Percentiles rank a stretch among this genome's conserved stretches.
These are phyloP conservation scores for Pyxicephalus adspersus DNA, from an alignment of 2,113 vertebrate genomes.

Conservation along the genomic window DNA sequence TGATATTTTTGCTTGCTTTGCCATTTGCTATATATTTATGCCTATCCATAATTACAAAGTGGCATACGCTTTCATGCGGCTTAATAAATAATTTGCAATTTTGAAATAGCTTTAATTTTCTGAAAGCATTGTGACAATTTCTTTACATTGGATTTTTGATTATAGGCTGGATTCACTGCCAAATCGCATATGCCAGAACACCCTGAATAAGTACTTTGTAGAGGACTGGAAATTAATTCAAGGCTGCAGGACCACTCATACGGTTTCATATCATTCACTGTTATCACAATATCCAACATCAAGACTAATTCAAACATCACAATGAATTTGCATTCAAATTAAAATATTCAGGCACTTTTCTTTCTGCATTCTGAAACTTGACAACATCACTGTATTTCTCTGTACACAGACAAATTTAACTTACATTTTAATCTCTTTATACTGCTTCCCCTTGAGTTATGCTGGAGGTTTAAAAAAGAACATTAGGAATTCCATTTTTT, in stretches of 20 bases:
- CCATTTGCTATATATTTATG: constrained; percentile 68
- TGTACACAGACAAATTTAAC: too few relatives aligned
- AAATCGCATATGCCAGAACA: constrained; percentile 20
- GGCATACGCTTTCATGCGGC: constrained; percentile 66
- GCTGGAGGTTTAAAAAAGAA: too few relatives aligned
- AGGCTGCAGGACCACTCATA: constrained; percentile 18
- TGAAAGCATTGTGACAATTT: constrained; percentile 41
- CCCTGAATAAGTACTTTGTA: constrained; percentile 26
- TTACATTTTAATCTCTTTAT: too few relatives aligned
- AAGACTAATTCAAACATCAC: constrained; percentile 2
- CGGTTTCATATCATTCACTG: neutral
- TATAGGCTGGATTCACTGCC: constrained; percentile 22
- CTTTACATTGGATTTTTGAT: constrained; percentile 16
- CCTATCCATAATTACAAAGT: constrained; percentile 67
- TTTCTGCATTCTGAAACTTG: neutral
- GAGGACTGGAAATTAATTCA: constrained; percentile 24
- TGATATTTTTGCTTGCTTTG: constrained; percentile 65
- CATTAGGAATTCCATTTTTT: too few relatives aligned
- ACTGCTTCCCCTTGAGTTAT: too few relatives aligned
- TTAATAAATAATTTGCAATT: constrained; percentile 71
- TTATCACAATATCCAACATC: neutral
- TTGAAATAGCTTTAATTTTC: constrained; percentile 57
- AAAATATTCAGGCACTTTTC: neutral
- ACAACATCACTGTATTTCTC: too few relatives aligned
- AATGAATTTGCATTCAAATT: constrained; percentile 17